These are phyloP conservation scores for Asbolus verrucosus DNA, from an alignment of 1,140 invertebrate species.

Conservation along the genomic window DNA sequence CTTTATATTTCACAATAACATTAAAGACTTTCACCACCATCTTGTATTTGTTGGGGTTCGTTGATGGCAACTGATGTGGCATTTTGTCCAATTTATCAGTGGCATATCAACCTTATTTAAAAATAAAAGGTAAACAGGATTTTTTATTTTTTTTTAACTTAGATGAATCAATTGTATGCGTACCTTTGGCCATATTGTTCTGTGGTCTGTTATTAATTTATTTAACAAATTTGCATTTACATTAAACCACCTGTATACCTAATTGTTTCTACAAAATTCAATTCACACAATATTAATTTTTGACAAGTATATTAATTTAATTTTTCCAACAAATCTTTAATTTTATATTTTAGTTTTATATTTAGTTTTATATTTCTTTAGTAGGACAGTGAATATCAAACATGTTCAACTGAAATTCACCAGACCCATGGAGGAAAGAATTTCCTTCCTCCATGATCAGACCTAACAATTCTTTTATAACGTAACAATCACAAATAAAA, in stretches of 20 bases:
- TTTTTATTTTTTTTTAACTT: too few relatives aligned
- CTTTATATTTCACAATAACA: neutral
- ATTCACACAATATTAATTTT: neutral
- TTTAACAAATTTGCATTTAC: neutral
- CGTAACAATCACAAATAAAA: neutral
- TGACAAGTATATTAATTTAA: neutral
- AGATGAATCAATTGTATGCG: neutral
- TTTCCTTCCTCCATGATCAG: neutral
- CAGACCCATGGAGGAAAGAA: neutral
- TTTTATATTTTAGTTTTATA: too few relatives aligned
- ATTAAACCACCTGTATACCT: neutral
- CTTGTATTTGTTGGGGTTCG: neutral
- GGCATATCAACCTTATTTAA: neutral
- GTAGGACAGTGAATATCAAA: too few relatives aligned
- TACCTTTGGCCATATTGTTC: neutral
- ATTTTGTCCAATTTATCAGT: neutral
- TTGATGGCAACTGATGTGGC: neutral
- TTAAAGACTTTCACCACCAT: neutral
- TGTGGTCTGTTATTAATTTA: neutral
- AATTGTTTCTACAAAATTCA: neutral
- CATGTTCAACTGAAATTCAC: neutral
- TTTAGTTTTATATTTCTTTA: too few relatives aligned
- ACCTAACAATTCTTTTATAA: neutral
- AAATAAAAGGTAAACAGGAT: too few relatives aligned
- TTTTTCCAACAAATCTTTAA: neutral